Evolutionary conservation across 2,113 vertebrate genomes (phyloP).

Genomic region (Entelurus aequoreus): DNA sequence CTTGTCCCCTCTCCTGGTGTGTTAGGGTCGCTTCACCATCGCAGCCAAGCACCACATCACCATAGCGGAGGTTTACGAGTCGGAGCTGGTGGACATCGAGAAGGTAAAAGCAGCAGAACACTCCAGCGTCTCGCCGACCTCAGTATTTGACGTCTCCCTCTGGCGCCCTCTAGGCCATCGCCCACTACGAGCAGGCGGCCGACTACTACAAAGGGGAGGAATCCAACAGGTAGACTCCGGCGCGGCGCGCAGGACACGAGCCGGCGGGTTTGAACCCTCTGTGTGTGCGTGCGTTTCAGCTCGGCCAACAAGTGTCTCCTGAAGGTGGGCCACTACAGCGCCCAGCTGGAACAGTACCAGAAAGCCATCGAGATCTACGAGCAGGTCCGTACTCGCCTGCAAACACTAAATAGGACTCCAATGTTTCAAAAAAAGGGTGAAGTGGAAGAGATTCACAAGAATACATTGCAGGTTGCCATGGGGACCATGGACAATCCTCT

Average conservation of each 20-base stretch:
- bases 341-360: slow-evolving; percentile 94
- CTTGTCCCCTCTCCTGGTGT: neutral
- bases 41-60: slow-evolving; percentile 99
- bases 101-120: slow-evolving; percentile 72
- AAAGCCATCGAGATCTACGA: slow-evolving; percentile 97
- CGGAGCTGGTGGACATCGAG: slow-evolving; percentile 95
- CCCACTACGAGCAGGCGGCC: slow-evolving; percentile 97
- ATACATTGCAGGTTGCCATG: slow-evolving; percentile 78
- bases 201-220: slow-evolving; percentile 99
- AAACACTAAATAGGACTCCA: neutral
- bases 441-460: neutral
- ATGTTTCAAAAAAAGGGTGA: too few relatives aligned
- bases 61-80: slow-evolving; percentile 95
- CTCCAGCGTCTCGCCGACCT: neutral
- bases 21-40: slow-evolving; percentile 92
- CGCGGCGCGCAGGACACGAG: neutral
- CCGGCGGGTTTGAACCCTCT: neutral
- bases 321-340: slow-evolving; percentile 92
- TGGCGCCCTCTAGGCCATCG: slow-evolving; percentile 78
- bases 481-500: slow-evolving; percentile 97
- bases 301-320: slow-evolving; percentile 98
- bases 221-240: slow-evolving; percentile 84
- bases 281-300: slow-evolving; percentile 42
- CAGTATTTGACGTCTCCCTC: neutral
- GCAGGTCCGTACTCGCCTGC: slow-evolving; percentile 76